Conservation (phyloP, 2,797 vertebrate species). For the Notamacropus eugenii region DNA sequence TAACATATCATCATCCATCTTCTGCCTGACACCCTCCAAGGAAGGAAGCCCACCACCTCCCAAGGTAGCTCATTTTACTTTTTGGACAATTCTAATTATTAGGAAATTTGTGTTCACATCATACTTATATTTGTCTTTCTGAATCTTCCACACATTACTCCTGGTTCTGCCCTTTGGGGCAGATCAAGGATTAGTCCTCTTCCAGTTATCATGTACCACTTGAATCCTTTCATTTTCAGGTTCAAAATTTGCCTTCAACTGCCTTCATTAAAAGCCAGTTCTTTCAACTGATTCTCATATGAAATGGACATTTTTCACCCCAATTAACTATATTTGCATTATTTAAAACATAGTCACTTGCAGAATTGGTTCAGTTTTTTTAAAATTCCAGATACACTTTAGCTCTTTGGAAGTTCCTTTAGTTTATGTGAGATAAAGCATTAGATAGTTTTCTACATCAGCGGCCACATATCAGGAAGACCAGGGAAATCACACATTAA, state of each 20-base stretch:
- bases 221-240: too few species aligned
- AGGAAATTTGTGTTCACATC: neutral
- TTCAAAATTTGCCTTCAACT: too few species aligned
- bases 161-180: too few species aligned
- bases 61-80: neutral
- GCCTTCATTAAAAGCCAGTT: too few species aligned
- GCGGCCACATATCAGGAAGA: conserved; percentile 94
- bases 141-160: neutral
- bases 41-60: neutral
- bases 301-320: too few species aligned
- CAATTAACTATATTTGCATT: neutral
- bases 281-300: too few species aligned
- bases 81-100: neutral
- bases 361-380: neutral
- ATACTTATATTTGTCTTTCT: neutral
- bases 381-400: neutral
- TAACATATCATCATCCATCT: neutral
- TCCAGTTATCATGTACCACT: too few species aligned
- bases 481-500: conserved; percentile 91
- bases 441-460: conserved; percentile 90
- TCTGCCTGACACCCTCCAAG: neutral
- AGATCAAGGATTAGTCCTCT: too few species aligned
- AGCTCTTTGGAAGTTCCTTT: neutral
- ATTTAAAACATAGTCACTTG: neutral
- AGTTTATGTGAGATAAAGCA: neutral